Base-by-base conservation (phyloP, 2,113 vertebrate species). In the Sporophila hypoxantha region DNA sequence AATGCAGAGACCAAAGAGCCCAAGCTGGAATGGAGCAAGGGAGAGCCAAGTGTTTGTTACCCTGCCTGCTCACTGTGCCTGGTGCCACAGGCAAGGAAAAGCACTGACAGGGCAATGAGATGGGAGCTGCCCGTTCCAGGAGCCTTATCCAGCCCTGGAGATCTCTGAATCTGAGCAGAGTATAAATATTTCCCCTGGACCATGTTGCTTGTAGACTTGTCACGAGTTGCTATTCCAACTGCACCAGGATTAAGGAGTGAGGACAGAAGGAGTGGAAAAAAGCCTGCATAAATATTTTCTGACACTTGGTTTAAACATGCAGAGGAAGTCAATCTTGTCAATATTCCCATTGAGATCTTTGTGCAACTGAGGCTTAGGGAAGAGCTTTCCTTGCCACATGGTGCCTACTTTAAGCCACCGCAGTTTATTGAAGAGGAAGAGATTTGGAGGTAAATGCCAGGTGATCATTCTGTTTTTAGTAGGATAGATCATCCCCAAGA, bases 131-230 rank as follows among this genome's bases (percentile, higher is more conserved):
- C 81, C 79, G 27, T 70, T 80, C 61, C 76, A 67, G 71, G n/a
- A 80, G 59, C 67, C 44, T 57, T 76, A 90, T 91, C 50, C 60
- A 89, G 56, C 47, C 52, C 68, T 55, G 32, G 79, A 75, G 68
- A 70, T 17, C 52, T 36, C n/a, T 30, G 52, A 66, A 36, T 41
- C 52, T 52, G 55, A 82, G 56, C 17, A 20, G 27, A 87, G 41
- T 49, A 70, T 77, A 82, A 92, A 89, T 85, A 89, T 94, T 95
- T 91, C 39, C 52, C 56, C 88, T 92, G 82, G 71, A 91, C 85
- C 1, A 1, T 3, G 60, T 22, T 85, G 55, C 78, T 60, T 3
- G 7, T 76, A 76, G 82, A 8, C 39, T 92, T 92, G 82, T 76
- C 57, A 14, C 0, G 1, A 71, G 56, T 49, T 93, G 71, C 60